Evolutionary conservation across 2,113 vertebrate genomes (phyloP).

Genomic region (Trichomycterus rosablanca): DNA sequence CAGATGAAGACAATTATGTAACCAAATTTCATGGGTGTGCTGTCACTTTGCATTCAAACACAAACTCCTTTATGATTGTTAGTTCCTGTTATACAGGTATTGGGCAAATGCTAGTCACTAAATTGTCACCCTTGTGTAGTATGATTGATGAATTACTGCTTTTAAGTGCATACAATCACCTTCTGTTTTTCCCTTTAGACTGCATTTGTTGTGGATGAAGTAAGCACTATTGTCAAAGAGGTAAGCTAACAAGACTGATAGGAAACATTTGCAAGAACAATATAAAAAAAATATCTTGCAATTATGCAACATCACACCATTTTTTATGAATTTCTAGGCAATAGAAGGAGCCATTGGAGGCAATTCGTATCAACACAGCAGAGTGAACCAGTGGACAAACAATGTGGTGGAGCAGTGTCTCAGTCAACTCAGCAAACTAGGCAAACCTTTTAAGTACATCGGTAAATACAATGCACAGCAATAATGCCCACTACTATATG

Average conservation of each 20-base stretch:
- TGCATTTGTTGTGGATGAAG: slow-evolving; percentile 84
- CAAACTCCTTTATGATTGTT: no score
- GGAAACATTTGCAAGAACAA: no score
- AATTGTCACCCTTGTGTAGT: no score
- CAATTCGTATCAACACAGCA: slow-evolving; percentile 86
- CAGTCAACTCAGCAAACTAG: slow-evolving; percentile 87
- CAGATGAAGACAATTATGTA: no score
- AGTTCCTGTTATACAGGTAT: no score
- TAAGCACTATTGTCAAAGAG: slow-evolving; percentile 88
- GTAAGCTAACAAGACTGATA: slow-evolving; percentile 54
- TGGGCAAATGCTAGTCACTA: no score
- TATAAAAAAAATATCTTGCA: no score
- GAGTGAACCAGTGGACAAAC: slow-evolving; percentile 88
- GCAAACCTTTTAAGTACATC: slow-evolving; percentile 95
- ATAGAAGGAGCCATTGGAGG: slow-evolving; percentile 83
- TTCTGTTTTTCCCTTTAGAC: slow-evolving; percentile 62
- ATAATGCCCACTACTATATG: background rate
- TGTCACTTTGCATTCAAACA: no score
- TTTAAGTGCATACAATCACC: no score
- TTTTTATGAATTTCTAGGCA: slow-evolving; percentile 58
- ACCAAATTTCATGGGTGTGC: no score
- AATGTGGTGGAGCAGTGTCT: slow-evolving; percentile 85
- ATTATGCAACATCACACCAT: background rate
- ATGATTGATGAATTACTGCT: no score
- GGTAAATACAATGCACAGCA: slow-evolving; percentile 60